A percentile compares a stretch with the other conserved stretches of the same genome.
phyloP scores from a whole-genome alignment of 2,113 vertebrate genomes.

The Delphinus delphis region DNA sequence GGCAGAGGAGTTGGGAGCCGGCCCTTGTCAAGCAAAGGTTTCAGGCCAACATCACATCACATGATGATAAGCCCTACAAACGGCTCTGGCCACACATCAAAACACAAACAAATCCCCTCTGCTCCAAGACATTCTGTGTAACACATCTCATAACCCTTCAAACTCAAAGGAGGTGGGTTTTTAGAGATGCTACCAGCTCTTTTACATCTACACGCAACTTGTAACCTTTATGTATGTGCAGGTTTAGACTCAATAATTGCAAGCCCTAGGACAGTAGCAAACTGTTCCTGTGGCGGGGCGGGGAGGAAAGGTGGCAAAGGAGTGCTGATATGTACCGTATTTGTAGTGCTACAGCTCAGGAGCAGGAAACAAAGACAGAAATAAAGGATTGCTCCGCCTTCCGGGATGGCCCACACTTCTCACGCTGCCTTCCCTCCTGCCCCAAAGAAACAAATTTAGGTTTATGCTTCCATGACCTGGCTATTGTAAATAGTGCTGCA shows the following conservation, averaged over 20 bases:
- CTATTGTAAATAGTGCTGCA: no score
- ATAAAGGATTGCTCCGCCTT: not conserved
- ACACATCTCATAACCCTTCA: not conserved
- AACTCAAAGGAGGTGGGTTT: not conserved
- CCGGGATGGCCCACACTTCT: not conserved
- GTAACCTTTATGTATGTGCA: not conserved
- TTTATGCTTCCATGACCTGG: not conserved
- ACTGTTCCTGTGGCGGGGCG: rapidly evolving
- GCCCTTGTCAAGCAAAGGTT: not conserved
- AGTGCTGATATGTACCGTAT: not conserved
- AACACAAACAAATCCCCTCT: not conserved
- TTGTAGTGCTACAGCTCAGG: no score
- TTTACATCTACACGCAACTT: no score
- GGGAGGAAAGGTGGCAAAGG: not conserved
- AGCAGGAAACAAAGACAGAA: not conserved
- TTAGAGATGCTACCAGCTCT: not conserved
- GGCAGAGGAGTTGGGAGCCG: not conserved
- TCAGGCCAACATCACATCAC: not conserved
- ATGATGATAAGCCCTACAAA: not conserved
- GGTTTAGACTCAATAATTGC: not conserved
- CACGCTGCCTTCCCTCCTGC: rapidly evolving
- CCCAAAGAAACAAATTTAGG: not conserved
- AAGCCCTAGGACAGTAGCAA: no score
- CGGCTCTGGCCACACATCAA: not conserved
- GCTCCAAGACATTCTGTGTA: not conserved